phyloP scores from a whole-genome alignment of 2,113 vertebrate genomes.

The Phyllostomus discolor region DNA sequence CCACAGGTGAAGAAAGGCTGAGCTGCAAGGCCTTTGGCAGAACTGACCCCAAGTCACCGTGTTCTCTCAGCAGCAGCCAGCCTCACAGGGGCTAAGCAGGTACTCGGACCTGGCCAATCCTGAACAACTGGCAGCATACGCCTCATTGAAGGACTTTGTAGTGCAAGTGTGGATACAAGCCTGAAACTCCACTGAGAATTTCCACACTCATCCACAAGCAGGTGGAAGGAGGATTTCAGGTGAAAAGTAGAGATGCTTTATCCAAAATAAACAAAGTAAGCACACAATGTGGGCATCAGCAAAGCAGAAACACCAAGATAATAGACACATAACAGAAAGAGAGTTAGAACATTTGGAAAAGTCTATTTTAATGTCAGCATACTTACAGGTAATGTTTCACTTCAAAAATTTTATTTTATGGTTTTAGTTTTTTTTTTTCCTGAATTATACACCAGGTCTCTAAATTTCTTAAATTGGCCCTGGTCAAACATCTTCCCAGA shows the following conservation, averaged over 20 bases:
- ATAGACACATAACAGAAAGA: not conserved
- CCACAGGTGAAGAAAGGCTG: not conserved
- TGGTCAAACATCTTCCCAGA: not conserved
- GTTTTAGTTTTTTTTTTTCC: not conserved
- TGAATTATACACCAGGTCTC: not conserved
- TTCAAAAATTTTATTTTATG: not conserved
- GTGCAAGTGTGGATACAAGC: not conserved
- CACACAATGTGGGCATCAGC: not conserved
- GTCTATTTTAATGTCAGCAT: not conserved
- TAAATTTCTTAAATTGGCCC: not conserved
- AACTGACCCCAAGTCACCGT: not conserved
- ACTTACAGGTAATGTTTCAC: not conserved
- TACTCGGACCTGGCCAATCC: not conserved
- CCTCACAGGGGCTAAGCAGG: not conserved
- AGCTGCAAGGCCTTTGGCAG: not conserved
- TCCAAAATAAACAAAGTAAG: not conserved
- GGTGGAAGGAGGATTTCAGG: not conserved
- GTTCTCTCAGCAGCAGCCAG: not conserved
- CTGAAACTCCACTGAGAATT: not conserved
- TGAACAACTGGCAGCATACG: not conserved
- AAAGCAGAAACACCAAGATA: not conserved
- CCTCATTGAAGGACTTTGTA: not conserved
- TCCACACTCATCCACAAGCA: not conserved
- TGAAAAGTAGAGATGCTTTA: not conserved
- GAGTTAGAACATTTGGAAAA: not conserved